Conservation (phyloP, 2,888 invertebrate species). For the Sphaerophoria rueppellii region DNA sequence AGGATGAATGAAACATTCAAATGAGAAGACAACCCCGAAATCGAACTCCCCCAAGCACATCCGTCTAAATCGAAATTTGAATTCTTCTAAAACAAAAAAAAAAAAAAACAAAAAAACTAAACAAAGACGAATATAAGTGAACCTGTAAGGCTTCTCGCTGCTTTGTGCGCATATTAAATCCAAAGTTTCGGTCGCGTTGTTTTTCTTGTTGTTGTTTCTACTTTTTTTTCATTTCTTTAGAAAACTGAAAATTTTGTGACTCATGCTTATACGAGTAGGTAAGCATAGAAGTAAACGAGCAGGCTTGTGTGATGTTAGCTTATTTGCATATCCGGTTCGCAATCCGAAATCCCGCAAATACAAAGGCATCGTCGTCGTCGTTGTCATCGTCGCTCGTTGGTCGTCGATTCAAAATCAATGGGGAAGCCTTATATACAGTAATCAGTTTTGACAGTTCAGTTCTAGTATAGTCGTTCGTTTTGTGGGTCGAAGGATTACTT, state of each 20-base stretch:
- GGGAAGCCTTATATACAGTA: conserved; percentile 67
- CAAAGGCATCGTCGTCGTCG: conserved; percentile 23
- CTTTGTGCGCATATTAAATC: conserved; percentile 64
- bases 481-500: conserved; percentile 70
- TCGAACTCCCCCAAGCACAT: conserved; percentile 9
- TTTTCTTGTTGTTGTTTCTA: conserved; percentile 19
- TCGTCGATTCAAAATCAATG: conserved; percentile 66
- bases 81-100: conserved; percentile 50
- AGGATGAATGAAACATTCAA: conserved; percentile 59
- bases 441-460: conserved; percentile 74
- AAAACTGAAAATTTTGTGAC: neutral
- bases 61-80: conserved; percentile 68
- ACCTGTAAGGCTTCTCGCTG: conserved; percentile 61
- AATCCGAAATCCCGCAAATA: conserved; percentile 9
- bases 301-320: conserved; percentile 27
- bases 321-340: conserved; percentile 60
- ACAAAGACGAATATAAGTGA: conserved; percentile 45
- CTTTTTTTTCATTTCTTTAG: neutral
- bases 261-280: conserved; percentile 41
- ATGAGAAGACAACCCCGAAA: conserved; percentile 21
- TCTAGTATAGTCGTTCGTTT: conserved; percentile 67
- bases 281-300: too few species aligned
- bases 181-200: conserved; percentile 44
- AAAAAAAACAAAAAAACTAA: too few species aligned
- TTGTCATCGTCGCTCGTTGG: too few species aligned